Conservation (phyloP, 2,113 vertebrate genomes). For the Saimiri boliviensis region DNA sequence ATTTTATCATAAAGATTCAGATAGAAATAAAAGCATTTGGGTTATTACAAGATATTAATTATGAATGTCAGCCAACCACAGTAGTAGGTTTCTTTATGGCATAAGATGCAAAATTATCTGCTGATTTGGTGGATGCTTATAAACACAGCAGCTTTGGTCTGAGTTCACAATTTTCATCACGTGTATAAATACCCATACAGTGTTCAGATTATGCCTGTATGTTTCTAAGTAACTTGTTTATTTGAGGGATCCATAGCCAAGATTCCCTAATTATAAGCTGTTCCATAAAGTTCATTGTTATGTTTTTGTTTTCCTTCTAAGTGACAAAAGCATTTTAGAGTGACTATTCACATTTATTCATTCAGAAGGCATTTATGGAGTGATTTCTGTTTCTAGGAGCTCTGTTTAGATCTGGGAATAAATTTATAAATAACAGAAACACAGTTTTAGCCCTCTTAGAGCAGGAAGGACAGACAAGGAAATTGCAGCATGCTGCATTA, state of each 20-base stretch:
- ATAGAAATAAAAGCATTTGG: slow-evolving; percentile 64
- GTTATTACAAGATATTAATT: slow-evolving; percentile 76
- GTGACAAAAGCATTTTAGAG: not conserved
- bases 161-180: not conserved
- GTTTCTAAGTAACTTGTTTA: not conserved
- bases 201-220: not conserved
- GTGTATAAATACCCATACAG: not conserved
- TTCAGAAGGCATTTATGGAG: not conserved
- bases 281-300: not conserved
- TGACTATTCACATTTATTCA: not conserved
- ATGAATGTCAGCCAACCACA: slow-evolving; percentile 40
- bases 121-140: not conserved
- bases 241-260: not conserved
- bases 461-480: not conserved
- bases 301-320: not conserved
- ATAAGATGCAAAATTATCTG: slow-evolving; percentile 5
- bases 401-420: not conserved
- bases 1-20: slow-evolving; percentile 59
- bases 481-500: not conserved
- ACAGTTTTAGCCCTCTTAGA: not conserved
- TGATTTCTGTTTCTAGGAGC: not conserved
- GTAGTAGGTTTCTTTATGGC: slow-evolving; percentile 33
- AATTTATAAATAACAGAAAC: not conserved
- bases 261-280: not conserved
- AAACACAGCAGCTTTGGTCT: not conserved